Evolutionary conservation across 2,888 invertebrate genomes (phyloP).

Genomic region (Rhabditoides inermis): DNA sequence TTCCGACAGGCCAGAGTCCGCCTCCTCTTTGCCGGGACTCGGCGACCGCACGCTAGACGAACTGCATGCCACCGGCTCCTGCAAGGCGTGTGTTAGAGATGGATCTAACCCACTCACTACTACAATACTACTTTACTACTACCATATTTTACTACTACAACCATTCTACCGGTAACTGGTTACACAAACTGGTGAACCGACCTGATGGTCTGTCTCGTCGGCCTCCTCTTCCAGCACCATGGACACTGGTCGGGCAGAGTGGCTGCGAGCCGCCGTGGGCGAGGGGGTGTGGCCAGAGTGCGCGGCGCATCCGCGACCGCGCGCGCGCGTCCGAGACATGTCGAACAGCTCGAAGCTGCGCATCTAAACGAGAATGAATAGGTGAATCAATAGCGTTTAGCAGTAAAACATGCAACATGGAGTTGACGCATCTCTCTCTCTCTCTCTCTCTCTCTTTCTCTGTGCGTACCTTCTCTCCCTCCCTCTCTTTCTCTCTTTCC

Average conservation of each 20-base stretch:
- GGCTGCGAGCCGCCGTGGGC: background rate
- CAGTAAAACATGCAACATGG: background rate
- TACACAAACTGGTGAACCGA: background rate
- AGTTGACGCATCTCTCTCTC: background rate
- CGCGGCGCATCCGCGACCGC: slow-evolving; percentile 6
- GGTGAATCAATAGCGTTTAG: background rate
- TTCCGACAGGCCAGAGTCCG: too few relatives aligned
- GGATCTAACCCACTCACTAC: too few relatives aligned
- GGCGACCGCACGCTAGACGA: too few relatives aligned
- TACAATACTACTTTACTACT: too few relatives aligned
- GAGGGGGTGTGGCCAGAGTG: background rate
- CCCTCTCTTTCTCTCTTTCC: background rate
- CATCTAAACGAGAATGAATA: slow-evolving; percentile 6
- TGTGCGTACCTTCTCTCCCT: background rate
- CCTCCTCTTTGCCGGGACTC: too few relatives aligned
- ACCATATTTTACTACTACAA: slow-evolving; percentile 1
- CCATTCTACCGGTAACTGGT: too few relatives aligned
- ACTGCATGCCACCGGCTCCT: too few relatives aligned
- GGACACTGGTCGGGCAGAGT: slow-evolving; percentile 3
- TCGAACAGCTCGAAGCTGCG: slow-evolving; percentile 25
- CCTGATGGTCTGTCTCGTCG: too few relatives aligned
- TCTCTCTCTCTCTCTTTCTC: background rate
- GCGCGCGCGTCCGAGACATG: slow-evolving; percentile 21
- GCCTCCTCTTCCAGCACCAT: slow-evolving; percentile 2
- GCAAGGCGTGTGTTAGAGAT: too few relatives aligned